Evolutionary conservation across 1,140 invertebrate genomes (phyloP), one percentile per base, ranked within the genome.

Genomic region (Oscheius sp.): DNA sequence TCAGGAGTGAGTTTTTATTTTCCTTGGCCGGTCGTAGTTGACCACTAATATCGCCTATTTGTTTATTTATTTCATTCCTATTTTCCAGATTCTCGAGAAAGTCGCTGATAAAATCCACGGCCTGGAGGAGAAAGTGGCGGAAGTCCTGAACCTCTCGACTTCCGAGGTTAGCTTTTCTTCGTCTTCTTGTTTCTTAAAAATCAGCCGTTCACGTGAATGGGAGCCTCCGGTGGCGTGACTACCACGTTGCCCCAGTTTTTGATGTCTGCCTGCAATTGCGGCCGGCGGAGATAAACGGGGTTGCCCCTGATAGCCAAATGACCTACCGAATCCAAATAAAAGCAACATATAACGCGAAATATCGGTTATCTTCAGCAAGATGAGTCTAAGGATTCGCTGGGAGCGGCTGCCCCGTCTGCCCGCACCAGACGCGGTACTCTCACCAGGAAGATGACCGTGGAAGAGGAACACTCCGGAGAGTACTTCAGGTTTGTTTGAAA

Each of bases 401-500:
- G 52, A 23, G 65, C 45, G 10, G 65, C 42, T 1, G 32, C 34
- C 7, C 18, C 1, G 31, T 10, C 32, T 7, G 13, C 38, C 65
- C 18, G 28, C 15, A 23, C 28, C 35, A 29, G 38, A 15, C 18
- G 64, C 23, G 72, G 36, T n/a, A 52, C 65, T 32, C 69, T 78
- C 23, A 61, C 63, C 18, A 42, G 77, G 20, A 68, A 64, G 52
- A 77, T 78, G 75, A 78, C 77, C 35, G 77, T 78, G 31, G 77
- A 78, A 36, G 75, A 78, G 42, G 77, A 78, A 45, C 77, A 78
- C 35, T 46, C 77, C 32, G 77, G 77, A 34, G 76, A 75, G 32
- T 78, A 77, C 49, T 77, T 76, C 62, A 64, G 55, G 76, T 77
- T 26, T 67, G 76, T 64, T n/a, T n/a, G n/a, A n/a, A n/a, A n/a